Conservation (phyloP, 2,797 vertebrate species). For the Notoglanidium macrostoma region DNA sequence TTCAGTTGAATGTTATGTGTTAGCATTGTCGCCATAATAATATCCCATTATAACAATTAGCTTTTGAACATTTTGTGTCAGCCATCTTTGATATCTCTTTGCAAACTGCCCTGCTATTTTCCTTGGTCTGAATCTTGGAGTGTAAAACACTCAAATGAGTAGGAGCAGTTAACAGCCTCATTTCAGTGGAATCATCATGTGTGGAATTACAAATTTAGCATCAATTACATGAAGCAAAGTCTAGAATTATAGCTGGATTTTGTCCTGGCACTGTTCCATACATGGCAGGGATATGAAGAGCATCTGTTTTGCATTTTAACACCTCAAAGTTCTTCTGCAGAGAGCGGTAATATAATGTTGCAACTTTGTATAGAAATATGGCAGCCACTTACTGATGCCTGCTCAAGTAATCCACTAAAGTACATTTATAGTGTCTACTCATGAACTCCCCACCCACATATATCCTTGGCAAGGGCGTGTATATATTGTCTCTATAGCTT, state of each 20-base stretch:
- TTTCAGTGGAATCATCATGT: slow-evolving; percentile 22
- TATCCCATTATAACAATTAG: slow-evolving; percentile 9
- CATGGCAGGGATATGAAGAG: slow-evolving; percentile 17
- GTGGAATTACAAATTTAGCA: slow-evolving; percentile 25
- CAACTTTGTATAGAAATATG: slow-evolving; percentile 27
- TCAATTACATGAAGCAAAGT: slow-evolving; percentile 21
- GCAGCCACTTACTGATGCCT: slow-evolving; percentile 34
- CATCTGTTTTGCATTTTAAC: slow-evolving; percentile 36
- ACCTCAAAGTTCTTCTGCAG: slow-evolving; percentile 26
- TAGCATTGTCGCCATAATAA: not conserved
- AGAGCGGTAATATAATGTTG: slow-evolving; percentile 17
- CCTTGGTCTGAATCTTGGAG: not conserved
- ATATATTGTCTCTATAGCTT: slow-evolving; percentile 6
- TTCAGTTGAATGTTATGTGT: not conserved
- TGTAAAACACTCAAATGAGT: slow-evolving; percentile 7
- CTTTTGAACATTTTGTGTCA: slow-evolving; percentile 16
- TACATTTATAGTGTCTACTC: slow-evolving; percentile 35
- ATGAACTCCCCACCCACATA: not conserved
- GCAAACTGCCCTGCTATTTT: slow-evolving; percentile 11
- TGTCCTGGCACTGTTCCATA: slow-evolving; percentile 8
- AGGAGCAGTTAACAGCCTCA: not conserved
- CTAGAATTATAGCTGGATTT: slow-evolving; percentile 22
- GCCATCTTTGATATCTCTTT: not conserved
- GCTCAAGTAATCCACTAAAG: slow-evolving; percentile 58
- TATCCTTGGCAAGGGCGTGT: not conserved